These are phyloP conservation scores for Mixornis gularis DNA, from an alignment of 2,113 vertebrate species.

Conservation along the genomic window DNA sequence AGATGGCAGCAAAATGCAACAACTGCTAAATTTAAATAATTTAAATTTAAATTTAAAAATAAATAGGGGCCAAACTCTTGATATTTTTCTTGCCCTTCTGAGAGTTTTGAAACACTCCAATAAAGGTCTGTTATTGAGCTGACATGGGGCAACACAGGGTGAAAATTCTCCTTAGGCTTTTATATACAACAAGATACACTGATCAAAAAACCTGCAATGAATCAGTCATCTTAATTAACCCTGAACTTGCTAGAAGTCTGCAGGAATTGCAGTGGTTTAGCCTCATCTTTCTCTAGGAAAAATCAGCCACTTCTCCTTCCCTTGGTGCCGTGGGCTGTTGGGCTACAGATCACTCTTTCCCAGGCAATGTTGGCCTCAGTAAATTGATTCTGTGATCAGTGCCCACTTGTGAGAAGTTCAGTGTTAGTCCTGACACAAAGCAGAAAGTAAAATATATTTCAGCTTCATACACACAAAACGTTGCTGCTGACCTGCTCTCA, in stretches of 20 bases:
- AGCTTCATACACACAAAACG: fast-evolving
- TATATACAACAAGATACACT: neutral
- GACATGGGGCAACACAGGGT: too few species aligned
- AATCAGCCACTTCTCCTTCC: neutral
- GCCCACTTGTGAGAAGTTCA: neutral
- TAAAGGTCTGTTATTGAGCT: neutral
- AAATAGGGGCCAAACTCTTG: neutral
- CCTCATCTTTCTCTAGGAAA: neutral
- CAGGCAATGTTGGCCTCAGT: fast-evolving
- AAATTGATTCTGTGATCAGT: neutral
- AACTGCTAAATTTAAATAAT: neutral
- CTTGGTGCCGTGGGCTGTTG: fast-evolving
- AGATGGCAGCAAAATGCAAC: neutral
- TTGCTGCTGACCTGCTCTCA: neutral
- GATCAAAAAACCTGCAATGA: neutral
- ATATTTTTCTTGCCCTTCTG: neutral
- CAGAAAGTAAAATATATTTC: neutral
- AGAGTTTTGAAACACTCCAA: neutral
- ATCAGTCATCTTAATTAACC: neutral
- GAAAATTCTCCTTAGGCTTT: neutral
- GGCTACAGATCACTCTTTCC: neutral
- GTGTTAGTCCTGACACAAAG: neutral
- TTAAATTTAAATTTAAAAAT: too few species aligned
- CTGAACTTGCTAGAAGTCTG: neutral
- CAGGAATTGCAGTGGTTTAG: neutral